A percentile compares a stretch with the other conserved stretches of the same genome.
phyloP scores from a whole-genome alignment of 2,888 invertebrate genomes.

The Podotricha telesiphe region DNA sequence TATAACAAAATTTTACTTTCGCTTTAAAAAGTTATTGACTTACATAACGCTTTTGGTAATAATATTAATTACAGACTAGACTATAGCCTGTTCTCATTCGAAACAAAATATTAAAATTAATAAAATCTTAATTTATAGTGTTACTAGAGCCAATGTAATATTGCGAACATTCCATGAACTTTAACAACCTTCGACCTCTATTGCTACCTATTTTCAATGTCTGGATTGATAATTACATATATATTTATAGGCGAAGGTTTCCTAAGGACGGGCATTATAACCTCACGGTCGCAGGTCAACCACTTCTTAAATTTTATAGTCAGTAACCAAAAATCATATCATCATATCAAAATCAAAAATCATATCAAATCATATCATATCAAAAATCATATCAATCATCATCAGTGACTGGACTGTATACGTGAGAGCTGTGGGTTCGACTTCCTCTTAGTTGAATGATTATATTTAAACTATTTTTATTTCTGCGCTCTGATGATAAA shows the following conservation, averaged over 20 bases:
- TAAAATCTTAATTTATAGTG: neutral
- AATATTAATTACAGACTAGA: neutral
- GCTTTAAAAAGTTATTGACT: too few species aligned
- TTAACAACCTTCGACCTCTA: slow-evolving; percentile 30
- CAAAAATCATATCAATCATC: too few species aligned
- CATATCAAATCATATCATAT: too few species aligned
- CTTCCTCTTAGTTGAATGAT: too few species aligned
- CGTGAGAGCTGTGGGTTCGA: too few species aligned
- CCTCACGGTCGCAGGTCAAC: slow-evolving; percentile 60
- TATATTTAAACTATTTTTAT: too few species aligned
- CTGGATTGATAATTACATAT: slow-evolving; percentile 40
- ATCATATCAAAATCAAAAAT: too few species aligned
- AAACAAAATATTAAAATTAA: neutral
- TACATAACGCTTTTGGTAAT: neutral
- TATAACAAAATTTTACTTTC: too few species aligned
- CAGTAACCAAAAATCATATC: neutral
- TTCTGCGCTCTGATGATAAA: too few species aligned
- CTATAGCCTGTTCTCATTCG: neutral
- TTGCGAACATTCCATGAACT: slow-evolving; percentile 24
- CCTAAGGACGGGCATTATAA: slow-evolving; percentile 60
- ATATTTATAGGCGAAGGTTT: slow-evolving; percentile 55
- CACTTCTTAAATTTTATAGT: slow-evolving; percentile 51
- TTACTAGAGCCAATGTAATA: slow-evolving; percentile 9
- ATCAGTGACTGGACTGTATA: too few species aligned
- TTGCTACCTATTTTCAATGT: slow-evolving; percentile 37